Base-by-base conservation (phyloP, 2,797 vertebrate species). In the Lophius americanus region DNA sequence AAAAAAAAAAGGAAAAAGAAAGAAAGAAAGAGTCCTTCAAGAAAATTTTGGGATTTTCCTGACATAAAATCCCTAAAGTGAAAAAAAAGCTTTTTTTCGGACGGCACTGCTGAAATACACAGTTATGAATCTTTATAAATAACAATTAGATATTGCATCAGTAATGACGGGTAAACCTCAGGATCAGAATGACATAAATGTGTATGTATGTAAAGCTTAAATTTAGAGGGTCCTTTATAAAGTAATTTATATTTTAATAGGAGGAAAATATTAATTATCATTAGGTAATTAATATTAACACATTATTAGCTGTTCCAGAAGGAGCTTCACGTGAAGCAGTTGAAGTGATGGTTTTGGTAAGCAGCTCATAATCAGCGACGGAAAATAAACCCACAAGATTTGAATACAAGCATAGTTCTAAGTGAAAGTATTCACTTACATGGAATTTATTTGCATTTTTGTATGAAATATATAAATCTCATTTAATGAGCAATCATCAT, bases 51-150 rank as follows among this genome's bases (percentile, higher is more conserved):
- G n/a, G n/a, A n/a, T n/a, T n/a, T n/a, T n/a, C n/a, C n/a, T n/a
- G n/a, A 79, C 72, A 88, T 81, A 90, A 79, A 85, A 82, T 83
- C n/a, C n/a, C n/a, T n/a, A n/a, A 73, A 88, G 83, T 89, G 83
- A 79, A 85, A 90, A 73, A 90, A 86, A 89, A 74, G 78, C 60
- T 82, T 65, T 78, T 78, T 76, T 85, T 70, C 85, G 88, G 72
- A 85, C 60, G 55, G 74, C 81, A 86, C 55, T 74, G 74, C 73
- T 84, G 73, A 86, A 88, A 86, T 82, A 88, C 69, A 82, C 78
- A 84, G 57, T 86, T 81, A 78, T 70, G 75, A 83, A 77, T 83
- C 70, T 85, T 86, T 88, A 93, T 94, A 93, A 93, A 93, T 93
- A 92, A 92, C 86, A 91, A 86, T 79, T 86, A 84, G 83, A 85